Evolutionary conservation across 2,888 invertebrate genomes (phyloP).

Genomic region (Synanthedon andrenaeformis): DNA sequence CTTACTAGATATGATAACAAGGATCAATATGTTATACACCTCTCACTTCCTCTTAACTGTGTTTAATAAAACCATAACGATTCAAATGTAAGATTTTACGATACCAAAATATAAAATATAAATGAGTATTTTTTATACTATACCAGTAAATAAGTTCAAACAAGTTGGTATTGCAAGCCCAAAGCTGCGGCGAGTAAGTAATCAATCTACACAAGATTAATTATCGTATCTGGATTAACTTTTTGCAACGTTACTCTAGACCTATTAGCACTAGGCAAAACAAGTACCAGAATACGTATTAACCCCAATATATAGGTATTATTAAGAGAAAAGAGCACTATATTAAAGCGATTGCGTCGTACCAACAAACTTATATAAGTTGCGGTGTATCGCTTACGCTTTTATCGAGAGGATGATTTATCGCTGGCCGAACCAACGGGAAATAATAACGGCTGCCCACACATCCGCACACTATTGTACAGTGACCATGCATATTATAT

Average conservation of each 20-base stretch:
- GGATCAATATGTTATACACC: too few relatives aligned
- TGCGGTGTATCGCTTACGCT: conserved; percentile 9
- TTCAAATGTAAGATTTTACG: too few relatives aligned
- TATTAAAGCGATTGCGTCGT: neutral
- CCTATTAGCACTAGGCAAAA: too few relatives aligned
- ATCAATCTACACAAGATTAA: neutral
- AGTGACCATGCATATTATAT: conserved; percentile 19
- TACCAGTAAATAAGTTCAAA: too few relatives aligned
- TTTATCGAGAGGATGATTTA: conserved; percentile 35
- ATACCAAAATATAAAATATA: too few relatives aligned
- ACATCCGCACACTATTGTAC: conserved; percentile 16
- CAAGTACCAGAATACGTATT: neutral
- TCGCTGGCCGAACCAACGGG: conserved; percentile 22
- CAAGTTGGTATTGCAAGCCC: too few relatives aligned
- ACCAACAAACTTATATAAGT: conserved; percentile 3
- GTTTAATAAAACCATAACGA: too few relatives aligned
- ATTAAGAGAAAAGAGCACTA: neutral
- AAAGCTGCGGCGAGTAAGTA: too few relatives aligned
- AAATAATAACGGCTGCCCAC: conserved; percentile 37
- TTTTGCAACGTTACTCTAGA: too few relatives aligned
- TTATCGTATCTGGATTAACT: conserved; percentile 6
- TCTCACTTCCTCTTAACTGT: too few relatives aligned
- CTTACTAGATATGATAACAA: too few relatives aligned
- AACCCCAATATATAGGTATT: neutral
- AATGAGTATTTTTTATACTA: too few relatives aligned